Evolutionary conservation across 2,888 invertebrate species (phyloP).

Genomic region (Sialis fuliginosa): DNA sequence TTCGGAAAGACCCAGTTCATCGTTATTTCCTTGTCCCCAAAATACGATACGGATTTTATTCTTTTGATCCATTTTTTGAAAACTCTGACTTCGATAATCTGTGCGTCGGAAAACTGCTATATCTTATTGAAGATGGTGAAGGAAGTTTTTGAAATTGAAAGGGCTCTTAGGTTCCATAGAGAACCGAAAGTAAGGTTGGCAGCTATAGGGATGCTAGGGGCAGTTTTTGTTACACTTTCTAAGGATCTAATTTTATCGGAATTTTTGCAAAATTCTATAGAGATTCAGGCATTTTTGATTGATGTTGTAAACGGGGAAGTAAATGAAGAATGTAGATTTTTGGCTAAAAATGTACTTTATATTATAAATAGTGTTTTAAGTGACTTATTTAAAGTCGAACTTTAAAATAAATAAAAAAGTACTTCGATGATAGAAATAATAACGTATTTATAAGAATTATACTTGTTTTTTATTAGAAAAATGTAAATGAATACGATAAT

Average conservation of each 20-base stretch:
- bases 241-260: slow-evolving; percentile 34
- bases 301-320: slow-evolving; percentile 43
- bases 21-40: slow-evolving; percentile 31
- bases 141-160: slow-evolving; percentile 49
- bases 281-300: slow-evolving; percentile 47
- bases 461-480: background rate
- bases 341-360: slow-evolving; percentile 41
- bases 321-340: slow-evolving; percentile 40
- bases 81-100: slow-evolving; percentile 46
- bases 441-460: too few species aligned
- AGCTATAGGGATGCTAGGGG: slow-evolving; percentile 46
- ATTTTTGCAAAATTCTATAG: slow-evolving; percentile 41
- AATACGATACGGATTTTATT: slow-evolving; percentile 45
- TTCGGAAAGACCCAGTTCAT: slow-evolving; percentile 38
- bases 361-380: slow-evolving; percentile 22
- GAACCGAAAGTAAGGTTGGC: slow-evolving; percentile 48
- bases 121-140: slow-evolving; percentile 44
- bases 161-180: slow-evolving; percentile 44
- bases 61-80: slow-evolving; percentile 50
- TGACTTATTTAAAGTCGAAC: slow-evolving; percentile 17
- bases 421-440: too few species aligned
- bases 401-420: too few species aligned
- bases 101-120: slow-evolving; percentile 49
- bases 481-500: background rate
- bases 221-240: slow-evolving; percentile 44